Conservation (phyloP, 2,797 vertebrate species). For the Pseudochirops cupreus region DNA sequence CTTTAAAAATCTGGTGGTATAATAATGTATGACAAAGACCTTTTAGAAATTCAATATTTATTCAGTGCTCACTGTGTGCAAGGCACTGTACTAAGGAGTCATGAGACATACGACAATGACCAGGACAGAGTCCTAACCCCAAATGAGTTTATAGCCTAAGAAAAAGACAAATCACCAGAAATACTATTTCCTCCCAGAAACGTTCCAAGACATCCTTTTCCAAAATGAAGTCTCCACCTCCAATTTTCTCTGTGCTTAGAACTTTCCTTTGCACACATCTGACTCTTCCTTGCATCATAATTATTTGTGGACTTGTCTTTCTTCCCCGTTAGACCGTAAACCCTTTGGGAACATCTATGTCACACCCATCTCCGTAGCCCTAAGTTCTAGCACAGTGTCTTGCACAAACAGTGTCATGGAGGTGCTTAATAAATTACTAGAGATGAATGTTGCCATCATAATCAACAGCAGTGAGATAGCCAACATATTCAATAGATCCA, state of each 20-base stretch:
- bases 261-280: background rate
- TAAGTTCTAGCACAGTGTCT: background rate
- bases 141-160: background rate
- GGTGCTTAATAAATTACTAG: background rate
- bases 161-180: background rate
- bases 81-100: background rate
- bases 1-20: background rate
- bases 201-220: background rate
- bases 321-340: background rate
- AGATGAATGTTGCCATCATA: background rate
- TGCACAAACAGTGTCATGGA: background rate
- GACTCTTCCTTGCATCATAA: background rate
- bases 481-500: background rate
- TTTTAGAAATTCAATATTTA: background rate
- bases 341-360: background rate
- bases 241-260: background rate
- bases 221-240: background rate
- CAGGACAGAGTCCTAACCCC: background rate
- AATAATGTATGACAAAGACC: slow-evolving; percentile 8
- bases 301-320: background rate
- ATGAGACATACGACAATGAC: background rate
- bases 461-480: background rate
- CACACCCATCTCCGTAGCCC: background rate
- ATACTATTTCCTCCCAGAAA: background rate
- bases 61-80: background rate